Evolutionary conservation across 2,113 vertebrate genomes (phyloP).

Genomic region (Ornithorhynchus anatinus): DNA sequence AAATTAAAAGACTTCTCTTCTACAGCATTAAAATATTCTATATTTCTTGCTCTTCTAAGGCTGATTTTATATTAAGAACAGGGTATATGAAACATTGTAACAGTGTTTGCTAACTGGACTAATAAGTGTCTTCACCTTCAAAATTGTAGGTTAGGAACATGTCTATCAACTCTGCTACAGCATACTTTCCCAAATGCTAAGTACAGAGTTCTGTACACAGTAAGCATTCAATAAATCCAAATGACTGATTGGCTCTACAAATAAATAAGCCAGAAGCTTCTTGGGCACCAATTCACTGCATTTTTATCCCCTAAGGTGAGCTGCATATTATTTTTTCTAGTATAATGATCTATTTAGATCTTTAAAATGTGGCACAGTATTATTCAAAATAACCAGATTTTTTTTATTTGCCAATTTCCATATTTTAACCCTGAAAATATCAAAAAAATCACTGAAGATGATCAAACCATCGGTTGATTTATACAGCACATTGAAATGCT

Average conservation of each 20-base stretch:
- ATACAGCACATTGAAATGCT: slow-evolving; percentile 47
- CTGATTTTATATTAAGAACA: neutral
- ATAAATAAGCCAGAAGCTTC: slow-evolving; percentile 27
- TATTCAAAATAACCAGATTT: neutral
- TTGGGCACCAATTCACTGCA: neutral
- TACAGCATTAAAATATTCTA: neutral
- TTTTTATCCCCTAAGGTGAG: neutral
- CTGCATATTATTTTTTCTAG: neutral
- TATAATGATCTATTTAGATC: neutral
- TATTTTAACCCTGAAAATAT: neutral
- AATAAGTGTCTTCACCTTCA: neutral
- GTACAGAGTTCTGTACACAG: too few species aligned
- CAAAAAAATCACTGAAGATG: slow-evolving; percentile 47
- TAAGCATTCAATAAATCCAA: too few species aligned
- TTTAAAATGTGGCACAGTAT: neutral
- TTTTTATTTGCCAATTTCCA: neutral
- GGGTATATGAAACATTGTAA: neutral
- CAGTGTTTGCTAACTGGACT: neutral
- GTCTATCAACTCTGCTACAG: too few species aligned
- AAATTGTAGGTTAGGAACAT: too few species aligned
- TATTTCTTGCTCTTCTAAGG: neutral
- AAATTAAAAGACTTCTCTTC: neutral
- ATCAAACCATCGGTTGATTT: slow-evolving; percentile 47
- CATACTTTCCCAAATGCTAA: too few species aligned
- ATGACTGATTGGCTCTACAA: slow-evolving; percentile 40